Conservation (phyloP, 2,888 invertebrate species). For the Drosophila histrio region DNA sequence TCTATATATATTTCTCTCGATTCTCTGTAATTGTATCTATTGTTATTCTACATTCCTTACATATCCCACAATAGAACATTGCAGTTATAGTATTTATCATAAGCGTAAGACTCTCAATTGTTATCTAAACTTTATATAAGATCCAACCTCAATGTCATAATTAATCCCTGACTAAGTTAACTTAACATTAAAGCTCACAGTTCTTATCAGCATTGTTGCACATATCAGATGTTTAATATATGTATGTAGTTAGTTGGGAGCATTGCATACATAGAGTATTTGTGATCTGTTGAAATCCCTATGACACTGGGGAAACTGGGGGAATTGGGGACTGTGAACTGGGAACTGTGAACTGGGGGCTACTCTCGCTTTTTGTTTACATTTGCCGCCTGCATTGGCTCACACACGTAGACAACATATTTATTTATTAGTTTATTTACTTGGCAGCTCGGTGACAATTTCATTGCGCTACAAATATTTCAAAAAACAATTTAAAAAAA, state of each 20-base stretch:
- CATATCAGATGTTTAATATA: constrained; percentile 18
- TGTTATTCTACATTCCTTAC: background rate
- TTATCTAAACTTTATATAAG: constrained; percentile 1
- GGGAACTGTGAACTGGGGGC: background rate
- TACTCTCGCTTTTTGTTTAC: constrained; percentile 27
- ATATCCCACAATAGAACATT: background rate
- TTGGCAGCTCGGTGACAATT: constrained; percentile 66
- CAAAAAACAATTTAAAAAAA: constrained; percentile 9
- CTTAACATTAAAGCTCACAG: background rate
- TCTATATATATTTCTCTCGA: no score
- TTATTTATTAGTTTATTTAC: constrained; percentile 58
- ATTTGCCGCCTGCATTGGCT: constrained; percentile 38
- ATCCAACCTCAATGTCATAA: background rate
- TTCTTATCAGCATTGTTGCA: constrained; percentile 7
- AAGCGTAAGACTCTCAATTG: background rate
- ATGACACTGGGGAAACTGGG: background rate
- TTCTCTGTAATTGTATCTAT: constrained; percentile 1
- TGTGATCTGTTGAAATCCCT: constrained; percentile 21
- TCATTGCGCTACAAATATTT: constrained; percentile 62
- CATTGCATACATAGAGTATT: constrained; percentile 7
- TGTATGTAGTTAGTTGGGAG: no score
- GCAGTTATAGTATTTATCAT: background rate
- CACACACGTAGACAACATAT: constrained; percentile 32
- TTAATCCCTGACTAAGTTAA: background rate
- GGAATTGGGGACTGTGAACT: background rate